phyloP scores from a whole-genome alignment of 2,888 invertebrate genomes.

The Nymphalis polychloros region DNA sequence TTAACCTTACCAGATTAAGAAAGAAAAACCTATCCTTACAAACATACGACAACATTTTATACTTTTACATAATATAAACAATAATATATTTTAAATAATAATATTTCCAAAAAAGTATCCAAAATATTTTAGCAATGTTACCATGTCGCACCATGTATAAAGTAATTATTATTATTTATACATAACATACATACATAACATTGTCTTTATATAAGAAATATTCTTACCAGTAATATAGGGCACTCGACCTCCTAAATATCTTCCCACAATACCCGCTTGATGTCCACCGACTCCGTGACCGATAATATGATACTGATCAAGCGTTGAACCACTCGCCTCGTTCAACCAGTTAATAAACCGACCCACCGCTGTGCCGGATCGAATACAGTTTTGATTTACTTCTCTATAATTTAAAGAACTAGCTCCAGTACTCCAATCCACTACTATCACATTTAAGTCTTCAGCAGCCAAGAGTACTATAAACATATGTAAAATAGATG shows the following conservation, averaged over 20 bases:
- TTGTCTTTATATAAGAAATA: background rate
- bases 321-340: constrained; percentile 45
- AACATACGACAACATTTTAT: too few species aligned
- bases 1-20: too few species aligned
- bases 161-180: too few species aligned
- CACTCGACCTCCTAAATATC: constrained; percentile 54
- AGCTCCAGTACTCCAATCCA: constrained; percentile 65
- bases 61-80: too few species aligned
- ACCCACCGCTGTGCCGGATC: constrained; percentile 56
- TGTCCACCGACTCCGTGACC: constrained; percentile 66
- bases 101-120: too few species aligned
- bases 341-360: constrained; percentile 62
- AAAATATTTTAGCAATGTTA: too few species aligned
- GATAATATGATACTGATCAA: constrained; percentile 57
- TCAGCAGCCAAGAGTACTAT: constrained; percentile 58
- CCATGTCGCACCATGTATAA: too few species aligned
- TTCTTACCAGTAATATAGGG: constrained; percentile 47
- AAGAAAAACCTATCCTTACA: too few species aligned
- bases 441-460: constrained; percentile 63
- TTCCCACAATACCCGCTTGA: constrained; percentile 61
- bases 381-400: constrained; percentile 55
- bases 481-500: background rate
- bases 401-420: constrained; percentile 48
- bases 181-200: too few species aligned
- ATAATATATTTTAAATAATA: too few species aligned